Evolutionary conservation across 2,113 vertebrate species (phyloP).

Genomic region (Corythoichthys intestinalis): DNA sequence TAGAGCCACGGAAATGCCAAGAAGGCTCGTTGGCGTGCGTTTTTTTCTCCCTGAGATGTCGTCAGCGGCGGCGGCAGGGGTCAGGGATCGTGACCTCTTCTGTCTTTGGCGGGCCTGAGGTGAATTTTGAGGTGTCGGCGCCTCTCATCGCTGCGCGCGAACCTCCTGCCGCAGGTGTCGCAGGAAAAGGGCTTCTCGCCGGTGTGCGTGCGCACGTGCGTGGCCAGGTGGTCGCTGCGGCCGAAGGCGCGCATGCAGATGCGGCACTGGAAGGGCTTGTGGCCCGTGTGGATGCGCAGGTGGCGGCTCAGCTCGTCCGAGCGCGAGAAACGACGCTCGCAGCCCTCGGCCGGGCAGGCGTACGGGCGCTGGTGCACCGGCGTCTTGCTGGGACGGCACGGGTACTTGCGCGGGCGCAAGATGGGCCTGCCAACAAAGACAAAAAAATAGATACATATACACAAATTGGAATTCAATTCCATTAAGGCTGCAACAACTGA

Average conservation of each 20-base stretch:
- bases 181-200: slow-evolving; percentile 91
- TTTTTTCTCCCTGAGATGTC: not conserved
- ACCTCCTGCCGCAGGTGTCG: slow-evolving; percentile 85
- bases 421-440: slow-evolving; percentile 74
- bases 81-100: slow-evolving; percentile 57
- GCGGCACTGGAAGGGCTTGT: slow-evolving; percentile 91
- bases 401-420: slow-evolving; percentile 84
- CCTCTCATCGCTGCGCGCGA: slow-evolving; percentile 85
- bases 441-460: too few species aligned
- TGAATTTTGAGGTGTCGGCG: slow-evolving; percentile 90
- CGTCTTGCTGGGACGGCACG: slow-evolving; percentile 91
- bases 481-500: too few species aligned
- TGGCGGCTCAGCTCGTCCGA: slow-evolving; percentile 90
- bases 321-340: slow-evolving; percentile 88
- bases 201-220: slow-evolving; percentile 88
- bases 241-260: slow-evolving; percentile 93
- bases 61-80: not conserved
- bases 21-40: not conserved
- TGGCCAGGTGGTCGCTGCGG: slow-evolving; percentile 91
- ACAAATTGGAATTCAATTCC: too few species aligned
- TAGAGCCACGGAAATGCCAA: not conserved
- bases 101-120: slow-evolving; percentile 85
- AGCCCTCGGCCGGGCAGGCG: slow-evolving; percentile 89
- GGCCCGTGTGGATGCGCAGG: slow-evolving; percentile 91
- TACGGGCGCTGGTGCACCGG: slow-evolving; percentile 90